These are phyloP conservation scores for Thumatha senex DNA, from an alignment of 2,888 invertebrate genomes.

Conservation along the genomic window DNA sequence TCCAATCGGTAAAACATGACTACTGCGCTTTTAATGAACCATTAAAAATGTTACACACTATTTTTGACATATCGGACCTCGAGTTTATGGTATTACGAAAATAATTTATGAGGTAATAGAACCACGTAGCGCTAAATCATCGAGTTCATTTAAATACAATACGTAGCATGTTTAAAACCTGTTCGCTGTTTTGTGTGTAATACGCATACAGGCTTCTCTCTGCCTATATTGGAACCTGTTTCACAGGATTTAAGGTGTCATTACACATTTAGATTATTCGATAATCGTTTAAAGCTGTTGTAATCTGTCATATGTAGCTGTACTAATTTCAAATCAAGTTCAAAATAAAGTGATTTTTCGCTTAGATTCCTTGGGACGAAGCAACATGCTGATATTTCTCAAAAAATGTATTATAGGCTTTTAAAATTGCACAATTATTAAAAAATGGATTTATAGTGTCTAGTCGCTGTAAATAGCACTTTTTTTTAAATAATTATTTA, in stretches of 20 bases:
- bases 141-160: constrained; percentile 69
- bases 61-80: constrained; percentile 27
- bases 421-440: no score
- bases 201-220: constrained; percentile 8
- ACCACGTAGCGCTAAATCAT: constrained; percentile 55
- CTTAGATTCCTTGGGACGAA: no score
- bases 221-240: constrained; percentile 30
- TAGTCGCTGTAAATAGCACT: no score
- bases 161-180: constrained; percentile 45
- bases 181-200: constrained; percentile 37
- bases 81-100: constrained; percentile 37
- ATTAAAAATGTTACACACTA: constrained; percentile 8
- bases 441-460: no score
- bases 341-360: no score
- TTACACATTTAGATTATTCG: constrained; percentile 19
- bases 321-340: not conserved
- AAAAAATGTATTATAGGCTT: no score
- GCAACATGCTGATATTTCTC: no score
- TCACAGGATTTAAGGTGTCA: constrained; percentile 24
- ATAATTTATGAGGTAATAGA: constrained; percentile 46
- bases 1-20: constrained; percentile 6
- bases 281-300: not conserved
- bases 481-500: no score
- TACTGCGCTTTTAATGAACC: constrained; percentile 3
- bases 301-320: not conserved